Base-by-base conservation (phyloP, 2,888 invertebrate genomes). In the Anticlea derivata region DNA sequence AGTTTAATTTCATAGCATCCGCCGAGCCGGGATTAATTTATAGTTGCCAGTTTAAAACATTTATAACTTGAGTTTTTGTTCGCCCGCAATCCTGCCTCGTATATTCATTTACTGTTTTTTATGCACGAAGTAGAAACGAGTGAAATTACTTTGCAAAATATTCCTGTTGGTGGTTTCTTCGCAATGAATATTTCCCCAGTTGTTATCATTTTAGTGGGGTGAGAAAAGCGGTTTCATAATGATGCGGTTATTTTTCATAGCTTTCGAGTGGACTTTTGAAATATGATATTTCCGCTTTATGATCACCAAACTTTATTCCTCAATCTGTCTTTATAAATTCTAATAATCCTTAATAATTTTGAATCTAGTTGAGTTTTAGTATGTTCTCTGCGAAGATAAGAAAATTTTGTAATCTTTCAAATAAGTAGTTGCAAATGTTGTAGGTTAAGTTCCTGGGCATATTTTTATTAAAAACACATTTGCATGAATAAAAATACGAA, bases 1-100 rank as follows among this genome's bases (percentile, higher is more conserved):
- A 38, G 38, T 54, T 52, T 35, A 22, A 50, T 49, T 58, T 48
- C 37, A 48, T 22, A 55, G 39, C 43, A 48, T 48, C 44, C 59
- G 56, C 29, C 20, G 24, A 22, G 22, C 27, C 17, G 8, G 64
- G 66, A 70, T 73, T 72, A 68, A 75, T 70, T 74, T 69, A 63
- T 65, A 70, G 40, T 37, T 31, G 61, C 62, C 64, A 62, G 49
- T 65, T 67, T 66, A 58, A 58, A 70, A 61, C 61, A 70, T 68
- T 70, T 69, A 66, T 67, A 55, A 61, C 58, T n/a, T 44, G 46
- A 54, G 50, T 58, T 66, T 65, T 68, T 69, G 64, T 56, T 60
- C 46, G 51, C 40, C 37, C 56, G 38, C 54, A 58, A 59, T 57
- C 22, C 51, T 43, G 50, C 12, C 38, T 23, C 31, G 52, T 35